Evolutionary conservation across 2,888 invertebrate genomes (phyloP), one percentile per base, ranked within the genome.

Genomic region (Barypeithes pellucidus): DNA sequence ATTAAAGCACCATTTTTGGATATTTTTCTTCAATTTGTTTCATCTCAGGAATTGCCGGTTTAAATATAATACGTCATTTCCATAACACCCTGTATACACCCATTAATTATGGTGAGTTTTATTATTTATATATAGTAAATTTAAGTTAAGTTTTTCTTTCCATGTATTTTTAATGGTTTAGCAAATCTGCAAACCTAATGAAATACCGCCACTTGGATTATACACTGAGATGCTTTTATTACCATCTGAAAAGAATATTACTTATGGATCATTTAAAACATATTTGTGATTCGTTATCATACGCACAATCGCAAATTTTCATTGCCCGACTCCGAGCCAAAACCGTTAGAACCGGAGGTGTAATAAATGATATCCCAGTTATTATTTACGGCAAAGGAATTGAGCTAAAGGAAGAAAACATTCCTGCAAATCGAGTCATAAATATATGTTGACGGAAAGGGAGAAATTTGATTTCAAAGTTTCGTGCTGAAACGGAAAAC

Each of bases 301-400:
- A 43, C 16, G 14, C 43, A 24, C 9, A 43, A 14, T 43, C 20
- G 5, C 22, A 20, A n/a, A 50, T 50, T n/a, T 12, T 22, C 12
- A 22, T 24, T 50, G n/a, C n/a, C 22, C 50, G 50, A n/a, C 50
- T 50, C 22, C 24, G 24, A n/a, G 24, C 50, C 50, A 50, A 24
- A 50, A 50, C 50, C 22, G n/a, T 50, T 22, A 50, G 0, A 50
- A 24, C 11, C 5, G 50, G 22, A 50, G 50, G 50, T 50, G 50
- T 50, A n/a, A 50, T 50, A 50, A 50, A 50, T 22, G 50, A 50
- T 20, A 24, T 50, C 50, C 50, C 50, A 50, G 50, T 50, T 50
- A 50, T 50, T 50, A 50, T 50, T 50, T 50, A 50, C n/a, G 24
- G 50, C 22, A n/a, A 24, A 50, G n/a, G 50, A 50, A 50, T 50